Evolutionary conservation across 2,113 vertebrate genomes (phyloP).

Genomic region (Larimichthys crocea): DNA sequence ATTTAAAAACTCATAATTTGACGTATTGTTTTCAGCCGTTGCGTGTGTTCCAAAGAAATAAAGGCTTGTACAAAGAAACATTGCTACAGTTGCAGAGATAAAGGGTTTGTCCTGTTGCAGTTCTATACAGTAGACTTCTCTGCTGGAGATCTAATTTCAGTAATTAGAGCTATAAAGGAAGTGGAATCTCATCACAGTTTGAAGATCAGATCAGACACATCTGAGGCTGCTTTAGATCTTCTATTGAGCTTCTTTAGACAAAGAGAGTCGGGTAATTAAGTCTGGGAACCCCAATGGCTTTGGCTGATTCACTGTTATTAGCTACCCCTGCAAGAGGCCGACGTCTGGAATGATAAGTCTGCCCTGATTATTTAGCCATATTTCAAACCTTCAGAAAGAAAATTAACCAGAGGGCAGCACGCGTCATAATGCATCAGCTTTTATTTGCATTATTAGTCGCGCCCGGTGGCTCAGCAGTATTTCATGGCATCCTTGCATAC

Average conservation of each 20-base stretch:
- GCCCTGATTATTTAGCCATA: constrained; percentile 70
- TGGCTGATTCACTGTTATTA: constrained; percentile 68
- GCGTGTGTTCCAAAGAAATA: neutral
- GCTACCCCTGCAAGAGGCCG: constrained; percentile 49
- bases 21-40: neutral
- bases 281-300: constrained; percentile 60
- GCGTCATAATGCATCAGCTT: constrained; percentile 4
- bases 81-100: constrained; percentile 34
- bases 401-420: constrained; percentile 46
- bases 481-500: constrained; percentile 1
- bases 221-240: constrained; percentile 68
- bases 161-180: constrained; percentile 72
- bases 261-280: constrained; percentile 72
- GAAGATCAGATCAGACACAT: constrained; percentile 69
- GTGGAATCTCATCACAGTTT: constrained; percentile 55
- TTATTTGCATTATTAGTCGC: constrained; percentile 47
- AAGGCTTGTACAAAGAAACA: constrained; percentile 24
- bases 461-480: neutral
- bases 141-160: constrained; percentile 67
- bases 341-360: constrained; percentile 54
- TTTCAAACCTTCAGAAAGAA: constrained; percentile 48
- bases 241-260: constrained; percentile 62
- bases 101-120: constrained; percentile 5
- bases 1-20: neutral
- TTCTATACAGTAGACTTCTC: constrained; percentile 40